Base-by-base conservation (phyloP, 2,113 vertebrate genomes). In the Salvelinus sp. region DNA sequence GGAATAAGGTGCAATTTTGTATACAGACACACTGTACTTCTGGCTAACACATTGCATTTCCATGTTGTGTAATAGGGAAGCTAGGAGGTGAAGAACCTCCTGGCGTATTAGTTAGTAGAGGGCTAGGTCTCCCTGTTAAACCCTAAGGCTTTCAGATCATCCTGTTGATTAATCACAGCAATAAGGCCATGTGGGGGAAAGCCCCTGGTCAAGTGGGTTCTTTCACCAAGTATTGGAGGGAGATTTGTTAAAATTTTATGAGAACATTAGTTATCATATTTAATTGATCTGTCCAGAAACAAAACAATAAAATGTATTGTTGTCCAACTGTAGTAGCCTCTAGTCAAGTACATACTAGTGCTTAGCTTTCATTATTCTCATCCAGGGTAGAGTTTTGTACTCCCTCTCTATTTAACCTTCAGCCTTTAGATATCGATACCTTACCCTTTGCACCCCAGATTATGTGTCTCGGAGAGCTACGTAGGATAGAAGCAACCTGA, bases 11-110 rank as follows among this genome's bases (percentile, higher is more conserved):
- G 38, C 9, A 10, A 44, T 44, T 12, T 58, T 66, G 79, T 75
- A 33, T 6, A 77, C 72, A 66, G 76, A 79, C 71, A 67, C 20
- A 12, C 10, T 23, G 22, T 27, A 66, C 28, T 28, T 16, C 14
- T 28, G 25, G 23, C 13, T 65, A 27, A 16, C 3, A 54, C 50
- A 54, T 18, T 54, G 1, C 50, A 54, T 54, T 18, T 14, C 16
- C 50, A 54, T 54, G 9, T 54, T 54, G 50, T 18, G 14, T 62
- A 62, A 62, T 16, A 23, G 58, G n/a, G n/a, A 22, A 62, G 58
- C 58, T 62, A 44, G 9, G 58, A 62, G 58, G n/a, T 23, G 58
- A 22, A 7, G 58, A 62, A 54, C 50, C 50, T 54, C 13, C 50
- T 54, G 50, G 2, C 9, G 38, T 44, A 12, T 1, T 10, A 54